A percentile compares a stretch with the other conserved stretches of the same genome.
These are phyloP conservation scores for Polymixis flavicincta DNA, from an alignment of 2,888 invertebrate species.

Conservation along the genomic window DNA sequence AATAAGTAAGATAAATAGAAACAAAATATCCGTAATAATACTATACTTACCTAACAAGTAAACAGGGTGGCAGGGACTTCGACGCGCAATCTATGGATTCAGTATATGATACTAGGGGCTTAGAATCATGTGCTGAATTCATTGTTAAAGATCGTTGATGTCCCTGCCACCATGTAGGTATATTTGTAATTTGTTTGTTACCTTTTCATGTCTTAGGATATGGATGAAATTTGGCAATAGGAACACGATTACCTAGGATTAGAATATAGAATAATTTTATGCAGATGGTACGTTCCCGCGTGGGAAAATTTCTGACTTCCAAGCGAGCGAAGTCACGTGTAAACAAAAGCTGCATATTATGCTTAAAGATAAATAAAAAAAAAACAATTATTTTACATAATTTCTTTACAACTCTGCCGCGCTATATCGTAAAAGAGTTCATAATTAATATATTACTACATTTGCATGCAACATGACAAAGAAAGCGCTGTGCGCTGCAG, in stretches of 20 bases:
- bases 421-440: slow-evolving; percentile 19
- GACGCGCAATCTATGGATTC: too few species aligned
- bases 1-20: background rate
- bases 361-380: background rate
- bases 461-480: slow-evolving; percentile 82
- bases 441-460: slow-evolving; percentile 56
- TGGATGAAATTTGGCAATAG: background rate
- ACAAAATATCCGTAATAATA: background rate
- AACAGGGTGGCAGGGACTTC: too few species aligned
- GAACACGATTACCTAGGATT: background rate
- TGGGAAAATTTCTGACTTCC: too few species aligned
- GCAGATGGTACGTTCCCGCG: background rate
- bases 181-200: too few species aligned
- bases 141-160: too few species aligned
- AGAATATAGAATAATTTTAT: background rate
- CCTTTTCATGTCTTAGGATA: background rate
- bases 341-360: background rate
- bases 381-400: slow-evolving; percentile 22
- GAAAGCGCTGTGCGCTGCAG: slow-evolving; percentile 73
- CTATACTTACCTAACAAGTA: background rate
- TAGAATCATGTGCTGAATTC: too few species aligned
- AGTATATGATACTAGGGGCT: too few species aligned
- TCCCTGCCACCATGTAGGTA: too few species aligned
- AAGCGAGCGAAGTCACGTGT: too few species aligned
- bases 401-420: slow-evolving; percentile 9